Evolutionary conservation across 2,797 vertebrate genomes (phyloP).

Genomic region (Channa striata): DNA sequence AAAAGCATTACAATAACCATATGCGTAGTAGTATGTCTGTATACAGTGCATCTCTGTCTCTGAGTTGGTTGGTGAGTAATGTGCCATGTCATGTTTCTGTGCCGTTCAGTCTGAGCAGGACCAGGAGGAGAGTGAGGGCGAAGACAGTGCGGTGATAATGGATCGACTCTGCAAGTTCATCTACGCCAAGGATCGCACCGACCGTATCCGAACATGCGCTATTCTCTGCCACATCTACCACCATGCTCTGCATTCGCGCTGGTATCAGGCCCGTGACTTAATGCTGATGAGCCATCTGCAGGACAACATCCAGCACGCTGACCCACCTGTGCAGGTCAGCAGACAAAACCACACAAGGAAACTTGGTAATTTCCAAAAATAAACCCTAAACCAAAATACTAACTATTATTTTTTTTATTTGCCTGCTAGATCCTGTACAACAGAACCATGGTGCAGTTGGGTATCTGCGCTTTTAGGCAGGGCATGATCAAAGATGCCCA

Average conservation of each 20-base stretch:
- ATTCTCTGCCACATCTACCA: conserved; percentile 97
- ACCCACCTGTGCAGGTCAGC: conserved; percentile 91
- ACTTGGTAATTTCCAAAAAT: too few species aligned
- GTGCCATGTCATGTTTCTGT: neutral
- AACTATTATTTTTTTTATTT: neutral
- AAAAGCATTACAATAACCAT: too few species aligned
- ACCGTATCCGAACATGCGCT: conserved; percentile 93
- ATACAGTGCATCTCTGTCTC: too few species aligned
- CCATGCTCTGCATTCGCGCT: conserved; percentile 93
- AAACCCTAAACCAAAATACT: neutral
- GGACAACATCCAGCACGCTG: conserved; percentile 95
- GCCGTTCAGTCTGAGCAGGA: conserved; percentile 89
- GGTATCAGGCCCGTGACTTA: conserved; percentile 93
- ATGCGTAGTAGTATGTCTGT: neutral
- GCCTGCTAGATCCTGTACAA: conserved; percentile 91
- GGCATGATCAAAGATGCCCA: conserved; percentile 95
- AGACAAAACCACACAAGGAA: neutral
- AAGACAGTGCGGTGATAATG: conserved; percentile 92
- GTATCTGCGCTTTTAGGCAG: conserved; percentile 94
- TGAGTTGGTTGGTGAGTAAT: neutral
- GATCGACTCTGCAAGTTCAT: conserved; percentile 94
- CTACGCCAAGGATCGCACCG: conserved; percentile 92
- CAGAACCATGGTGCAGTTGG: conserved; percentile 95
- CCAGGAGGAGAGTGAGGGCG: conserved; percentile 91
- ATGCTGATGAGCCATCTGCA: conserved; percentile 98